Base-by-base conservation (phyloP, 2,797 vertebrate species). In the Mareca penelope region DNA sequence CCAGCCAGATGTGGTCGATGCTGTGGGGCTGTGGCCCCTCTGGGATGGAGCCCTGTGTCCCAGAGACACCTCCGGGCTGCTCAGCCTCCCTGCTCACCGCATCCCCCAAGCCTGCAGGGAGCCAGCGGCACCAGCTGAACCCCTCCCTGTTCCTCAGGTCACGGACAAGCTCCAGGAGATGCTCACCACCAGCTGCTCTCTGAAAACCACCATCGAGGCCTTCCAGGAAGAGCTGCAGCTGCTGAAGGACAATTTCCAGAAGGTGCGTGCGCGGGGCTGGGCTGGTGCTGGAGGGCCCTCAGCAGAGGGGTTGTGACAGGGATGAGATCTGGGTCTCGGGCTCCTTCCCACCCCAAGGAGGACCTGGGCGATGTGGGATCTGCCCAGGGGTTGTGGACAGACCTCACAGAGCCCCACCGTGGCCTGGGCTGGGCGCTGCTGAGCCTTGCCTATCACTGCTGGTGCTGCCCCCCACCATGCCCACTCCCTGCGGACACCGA, bases 151-250 rank as follows among this genome's bases (percentile, higher is more conserved):
- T 85, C 46, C 69, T 48, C 76, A 97, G 95, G 85, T 92, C 17
- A 96, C 95, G 89, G 73, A 73, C 26, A 89, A 56, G 2, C 57
- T 98, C 64, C 97, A 97, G 81, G 97, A 98, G 26, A 80, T 97
- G 48, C 94, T 97, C 55, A 95, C 40, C 8, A 88, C 93, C 15
- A 59, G 95, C 50, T 87, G 67, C 35, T 26, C 48, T 19, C 75
- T 97, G 69, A 92, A 92, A 79, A 48, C 3, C 19, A 85, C 81
- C 3, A 12, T 23, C 0, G 33, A 95, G 10, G 46, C 24, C 26
- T 95, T 97, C 21, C 79, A 93, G 80, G 86, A 93, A 9, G 95
- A 97, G 18, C 70, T 98, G 85, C 92, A 93, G 28, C 6, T 53
- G 42, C 84, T 97, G 57, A 96, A 95, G 69, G 76, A 71, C 16